These are phyloP conservation scores for Drosophila rufa DNA, from an alignment of 1,140 invertebrate genomes.

Conservation along the genomic window DNA sequence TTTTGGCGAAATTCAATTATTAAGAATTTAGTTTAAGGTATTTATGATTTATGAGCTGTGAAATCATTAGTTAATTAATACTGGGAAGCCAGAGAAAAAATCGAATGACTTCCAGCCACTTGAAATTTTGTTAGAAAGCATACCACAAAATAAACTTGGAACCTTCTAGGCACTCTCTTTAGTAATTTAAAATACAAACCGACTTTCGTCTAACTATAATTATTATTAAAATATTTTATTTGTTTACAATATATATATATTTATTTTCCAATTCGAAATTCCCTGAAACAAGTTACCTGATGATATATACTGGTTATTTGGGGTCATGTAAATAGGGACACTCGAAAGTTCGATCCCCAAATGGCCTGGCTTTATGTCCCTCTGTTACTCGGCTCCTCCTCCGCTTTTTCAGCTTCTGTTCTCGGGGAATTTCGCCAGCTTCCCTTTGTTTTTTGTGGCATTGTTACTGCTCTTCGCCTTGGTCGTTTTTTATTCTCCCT, in stretches of 20 bases:
- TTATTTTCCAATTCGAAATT: no score
- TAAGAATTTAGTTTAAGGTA: no score
- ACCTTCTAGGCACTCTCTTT: no score
- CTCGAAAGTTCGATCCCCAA: conserved; percentile 31
- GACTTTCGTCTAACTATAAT: no score
- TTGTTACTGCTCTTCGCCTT: not conserved
- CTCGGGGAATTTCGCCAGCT: conserved; percentile 17
- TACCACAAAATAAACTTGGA: no score
- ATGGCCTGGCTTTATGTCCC: conserved; percentile 1
- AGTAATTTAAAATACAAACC: no score
- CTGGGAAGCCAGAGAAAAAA: no score
- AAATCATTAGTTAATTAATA: no score
- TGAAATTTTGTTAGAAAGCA: no score
- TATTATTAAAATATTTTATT: not conserved
- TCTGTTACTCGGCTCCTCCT: conserved; percentile 3
- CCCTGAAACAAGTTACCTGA: not conserved
- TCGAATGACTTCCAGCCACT: no score
- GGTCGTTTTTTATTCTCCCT: conserved; percentile 8
- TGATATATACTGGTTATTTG: not conserved
- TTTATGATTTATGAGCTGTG: no score
- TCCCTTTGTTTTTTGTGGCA: conserved; percentile 12
- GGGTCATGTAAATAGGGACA: conserved; percentile 14
- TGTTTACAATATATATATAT: not conserved
- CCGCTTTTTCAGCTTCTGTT: conserved; percentile 1
- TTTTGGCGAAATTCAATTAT: no score